Evolutionary conservation across 2,888 invertebrate genomes (phyloP), one percentile per base, ranked within the genome.

Genomic region (Latrodectus hesperus): DNA sequence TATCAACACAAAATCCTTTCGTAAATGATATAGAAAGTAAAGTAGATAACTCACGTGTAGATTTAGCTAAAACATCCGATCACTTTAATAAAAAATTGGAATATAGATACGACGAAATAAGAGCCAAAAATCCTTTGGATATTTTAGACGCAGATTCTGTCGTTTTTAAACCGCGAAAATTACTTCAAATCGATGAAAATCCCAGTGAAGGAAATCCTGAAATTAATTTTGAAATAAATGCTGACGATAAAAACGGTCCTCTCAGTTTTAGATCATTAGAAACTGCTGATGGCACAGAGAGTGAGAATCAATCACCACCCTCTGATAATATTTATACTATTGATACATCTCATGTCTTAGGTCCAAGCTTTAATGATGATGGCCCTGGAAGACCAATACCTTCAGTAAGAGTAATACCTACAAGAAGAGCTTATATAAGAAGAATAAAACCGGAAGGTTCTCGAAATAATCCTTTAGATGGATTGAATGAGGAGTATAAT

Each of bases 321-420:
- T 16, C 52, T 53, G 55, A 64, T 17, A 55, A 68, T 49, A 68
- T n/a, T 14, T 77, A 77, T 67, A 49, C 49, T 0, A 55, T 81
- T 81, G 68, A 81, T 55, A 65, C 77, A 16, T 84, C 84, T 80
- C 76, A 67, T 88, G 72, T 84, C 60, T 26, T 80, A 88, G 88
- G 88, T 84, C 70, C 80, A 22, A 79, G 74, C 52, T 71, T 72
- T 16, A 79, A 80, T 60, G 84, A 84, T 26, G 88, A 88, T 65
- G 52, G 75, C 0, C 52, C 51, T 16, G 80, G 71, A 17, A 79
- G 88, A 51, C 88, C 88, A 6, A 88, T 88, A 26, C 88, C 88
- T 12, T 64, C 88, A 11, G 84, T 88, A 22, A 74, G 88, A 65
- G 84, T 88, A 1, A 80, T 88, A 26, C 88, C 88, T 22, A 88